Conservation (phyloP, 2,113 vertebrate genomes). For the Spea multiplicata region DNA sequence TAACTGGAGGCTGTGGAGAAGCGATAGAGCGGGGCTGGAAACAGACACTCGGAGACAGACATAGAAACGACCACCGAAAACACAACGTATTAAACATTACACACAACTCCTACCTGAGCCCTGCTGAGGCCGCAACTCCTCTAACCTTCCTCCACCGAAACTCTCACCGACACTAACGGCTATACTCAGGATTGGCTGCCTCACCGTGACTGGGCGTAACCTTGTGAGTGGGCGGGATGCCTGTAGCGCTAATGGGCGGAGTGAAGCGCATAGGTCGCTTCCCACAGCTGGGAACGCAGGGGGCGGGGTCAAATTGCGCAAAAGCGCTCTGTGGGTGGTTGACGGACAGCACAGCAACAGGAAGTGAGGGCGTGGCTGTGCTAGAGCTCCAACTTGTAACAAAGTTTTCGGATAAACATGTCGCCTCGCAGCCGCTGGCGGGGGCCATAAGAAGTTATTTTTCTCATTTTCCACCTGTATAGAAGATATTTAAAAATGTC, state of each 20-base stretch:
- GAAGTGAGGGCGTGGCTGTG: neutral
- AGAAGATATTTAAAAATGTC: no score
- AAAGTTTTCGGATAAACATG: conserved; percentile 14
- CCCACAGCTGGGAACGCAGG: no score
- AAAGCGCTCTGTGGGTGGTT: neutral
- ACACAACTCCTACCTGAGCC: conserved; percentile 18
- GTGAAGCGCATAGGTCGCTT: no score
- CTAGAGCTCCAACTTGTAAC: neutral
- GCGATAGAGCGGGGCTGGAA: no score
- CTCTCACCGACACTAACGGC: conserved; percentile 42
- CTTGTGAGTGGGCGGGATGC: neutral
- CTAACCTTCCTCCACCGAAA: conserved; percentile 10
- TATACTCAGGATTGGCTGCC: conserved; percentile 39
- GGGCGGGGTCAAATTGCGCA: neutral
- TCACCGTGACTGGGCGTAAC: neutral
- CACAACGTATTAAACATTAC: neutral
- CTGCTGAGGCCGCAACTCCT: neutral
- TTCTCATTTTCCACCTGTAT: no score
- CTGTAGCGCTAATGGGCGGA: conserved; percentile 1
- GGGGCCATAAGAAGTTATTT: no score
- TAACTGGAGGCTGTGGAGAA: no score
- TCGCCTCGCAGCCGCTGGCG: no score
- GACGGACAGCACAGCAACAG: neutral
- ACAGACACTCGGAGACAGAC: no score
- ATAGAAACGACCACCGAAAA: no score